Conservation (phyloP, 2,888 invertebrate genomes). For the Salticus scenicus region DNA sequence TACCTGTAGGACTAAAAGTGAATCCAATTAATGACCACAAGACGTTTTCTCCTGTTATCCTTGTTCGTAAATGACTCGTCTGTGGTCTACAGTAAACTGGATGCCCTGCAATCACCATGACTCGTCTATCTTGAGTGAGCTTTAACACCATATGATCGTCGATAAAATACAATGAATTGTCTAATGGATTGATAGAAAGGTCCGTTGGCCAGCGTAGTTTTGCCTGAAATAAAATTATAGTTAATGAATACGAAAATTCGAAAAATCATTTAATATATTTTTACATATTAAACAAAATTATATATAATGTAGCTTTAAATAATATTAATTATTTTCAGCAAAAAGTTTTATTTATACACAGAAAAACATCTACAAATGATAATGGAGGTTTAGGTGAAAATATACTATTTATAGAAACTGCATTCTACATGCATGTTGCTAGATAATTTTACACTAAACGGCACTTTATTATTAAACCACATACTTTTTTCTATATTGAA, state of each 20-base stretch:
- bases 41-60: constrained; percentile 85
- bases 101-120: constrained; percentile 93
- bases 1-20: constrained; percentile 87
- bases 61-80: constrained; percentile 74
- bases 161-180: constrained; percentile 95
- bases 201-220: constrained; percentile 97
- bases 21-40: constrained; percentile 94
- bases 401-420: too few species aligned
- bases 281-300: too few species aligned
- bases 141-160: constrained; percentile 94
- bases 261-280: too few species aligned
- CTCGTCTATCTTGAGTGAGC: constrained; percentile 89
- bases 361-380: too few species aligned
- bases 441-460: too few species aligned
- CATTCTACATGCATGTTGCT: too few species aligned
- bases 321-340: too few species aligned
- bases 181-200: constrained; percentile 94
- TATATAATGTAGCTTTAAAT: too few species aligned
- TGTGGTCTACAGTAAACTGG: constrained; percentile 89
- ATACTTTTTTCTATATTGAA: too few species aligned
- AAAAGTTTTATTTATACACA: too few species aligned
- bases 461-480: too few species aligned
- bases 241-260: background rate
- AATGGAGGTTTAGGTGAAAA: too few species aligned
- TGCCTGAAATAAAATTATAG: constrained; percentile 78